Evolutionary conservation across 2,113 vertebrate genomes (phyloP).

Genomic region (Scartelaos histophorus): DNA sequence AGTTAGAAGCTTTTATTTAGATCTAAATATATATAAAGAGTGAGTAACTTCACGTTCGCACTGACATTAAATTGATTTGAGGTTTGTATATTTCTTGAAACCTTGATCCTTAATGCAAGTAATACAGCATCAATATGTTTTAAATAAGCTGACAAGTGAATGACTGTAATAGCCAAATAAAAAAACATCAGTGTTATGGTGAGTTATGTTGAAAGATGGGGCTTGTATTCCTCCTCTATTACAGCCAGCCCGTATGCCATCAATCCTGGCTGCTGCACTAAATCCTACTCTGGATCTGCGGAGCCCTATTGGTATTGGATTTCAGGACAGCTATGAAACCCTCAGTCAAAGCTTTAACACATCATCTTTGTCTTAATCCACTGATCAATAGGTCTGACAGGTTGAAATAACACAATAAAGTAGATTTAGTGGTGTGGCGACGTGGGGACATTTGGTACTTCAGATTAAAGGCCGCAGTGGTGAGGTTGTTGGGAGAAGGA

Average conservation of each 20-base stretch:
- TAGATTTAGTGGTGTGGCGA: constrained; percentile 65
- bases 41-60: background rate
- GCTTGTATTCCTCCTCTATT: constrained; percentile 41
- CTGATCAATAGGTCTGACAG: constrained; percentile 71
- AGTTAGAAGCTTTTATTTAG: background rate
- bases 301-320: constrained; percentile 62
- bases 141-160: constrained; percentile 60
- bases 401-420: constrained; percentile 73
- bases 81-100: background rate
- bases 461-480: constrained; percentile 41
- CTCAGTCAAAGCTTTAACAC: constrained; percentile 70
- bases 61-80: background rate
- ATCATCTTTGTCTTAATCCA: constrained; percentile 77
- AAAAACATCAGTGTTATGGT: constrained; percentile 54
- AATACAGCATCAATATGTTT: constrained; percentile 39
- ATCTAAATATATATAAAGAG: too few species aligned
- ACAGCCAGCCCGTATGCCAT: constrained; percentile 45
- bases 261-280: constrained; percentile 62
- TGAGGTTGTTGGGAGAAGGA: constrained; percentile 24
- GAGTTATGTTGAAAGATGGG: constrained; percentile 61
- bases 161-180: constrained; percentile 65
- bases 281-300: constrained; percentile 59
- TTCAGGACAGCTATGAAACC: constrained; percentile 62
- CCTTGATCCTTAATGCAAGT: constrained; percentile 14
- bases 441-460: constrained; percentile 51